Evolutionary conservation across 2,113 vertebrate genomes (phyloP).

Genomic region (Aspidoscelis tigris): DNA sequence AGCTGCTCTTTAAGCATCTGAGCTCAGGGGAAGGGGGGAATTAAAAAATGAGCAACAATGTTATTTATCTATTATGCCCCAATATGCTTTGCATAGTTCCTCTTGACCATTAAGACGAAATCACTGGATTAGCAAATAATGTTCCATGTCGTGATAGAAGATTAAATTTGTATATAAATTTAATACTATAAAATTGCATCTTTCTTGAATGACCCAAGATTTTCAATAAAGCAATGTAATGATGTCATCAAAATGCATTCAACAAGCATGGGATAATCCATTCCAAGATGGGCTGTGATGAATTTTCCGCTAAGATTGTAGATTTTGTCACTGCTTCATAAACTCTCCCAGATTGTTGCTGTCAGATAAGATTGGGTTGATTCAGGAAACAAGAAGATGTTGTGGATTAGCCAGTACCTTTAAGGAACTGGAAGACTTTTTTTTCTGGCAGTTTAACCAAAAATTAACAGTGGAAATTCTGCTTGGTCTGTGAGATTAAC

Average conservation of each 20-base stretch:
- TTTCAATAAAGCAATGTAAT: conserved; percentile 20
- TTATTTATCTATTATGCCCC: neutral
- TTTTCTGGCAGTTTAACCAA: neutral
- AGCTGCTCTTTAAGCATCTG: neutral
- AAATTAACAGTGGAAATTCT: conserved; percentile 1
- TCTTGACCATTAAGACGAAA: neutral
- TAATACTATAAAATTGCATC: neutral
- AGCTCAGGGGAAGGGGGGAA: neutral
- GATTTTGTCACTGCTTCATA: conserved; percentile 34
- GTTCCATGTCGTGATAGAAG: neutral
- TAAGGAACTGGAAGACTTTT: neutral
- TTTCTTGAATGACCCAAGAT: conserved; percentile 6
- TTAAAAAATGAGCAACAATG: neutral
- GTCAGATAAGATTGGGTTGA: conserved; percentile 45
- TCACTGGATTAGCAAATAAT: conserved; percentile 6
- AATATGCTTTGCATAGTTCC: neutral
- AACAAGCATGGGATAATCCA: conserved; percentile 37
- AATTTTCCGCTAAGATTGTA: conserved; percentile 28
- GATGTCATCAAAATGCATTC: conserved; percentile 49
- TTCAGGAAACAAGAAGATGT: conserved; percentile 21
- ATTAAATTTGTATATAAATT: neutral
- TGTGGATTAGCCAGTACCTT: conserved; percentile 24
- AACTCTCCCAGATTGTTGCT: conserved; percentile 40
- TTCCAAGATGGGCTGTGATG: conserved; percentile 23
- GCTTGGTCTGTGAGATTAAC: neutral